phyloP scores from a whole-genome alignment of 2,888 invertebrate species.

The Drosophila multiciliata region DNA sequence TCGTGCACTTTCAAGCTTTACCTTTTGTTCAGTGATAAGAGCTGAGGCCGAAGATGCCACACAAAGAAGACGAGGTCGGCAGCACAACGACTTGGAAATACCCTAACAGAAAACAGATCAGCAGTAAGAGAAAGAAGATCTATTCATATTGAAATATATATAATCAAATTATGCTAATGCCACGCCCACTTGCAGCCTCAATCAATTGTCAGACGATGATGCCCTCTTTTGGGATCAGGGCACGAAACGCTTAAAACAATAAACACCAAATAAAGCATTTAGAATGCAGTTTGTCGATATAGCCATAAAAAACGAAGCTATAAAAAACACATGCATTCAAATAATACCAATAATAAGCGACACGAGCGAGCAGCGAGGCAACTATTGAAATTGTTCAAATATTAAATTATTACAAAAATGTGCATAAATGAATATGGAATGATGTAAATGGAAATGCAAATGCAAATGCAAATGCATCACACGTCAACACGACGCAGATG shows the following conservation, averaged over 20 bases:
- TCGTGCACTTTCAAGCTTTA: not conserved
- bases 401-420: constrained; percentile 66
- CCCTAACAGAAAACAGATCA: constrained; percentile 9
- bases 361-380: constrained; percentile 25
- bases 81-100: constrained; percentile 15
- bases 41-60: constrained; percentile 2
- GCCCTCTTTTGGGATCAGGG: constrained; percentile 64
- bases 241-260: constrained; percentile 67
- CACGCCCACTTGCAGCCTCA: constrained; percentile 34
- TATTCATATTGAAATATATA: not conserved
- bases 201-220: constrained; percentile 23
- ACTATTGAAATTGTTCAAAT: constrained; percentile 73
- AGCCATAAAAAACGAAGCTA: constrained; percentile 53
- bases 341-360: constrained; percentile 16
- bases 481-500: constrained; percentile 4
- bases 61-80: constrained; percentile 3
- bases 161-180: constrained; percentile 8
- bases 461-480: constrained; percentile 57
- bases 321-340: not conserved
- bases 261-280: constrained; percentile 77
- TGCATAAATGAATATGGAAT: constrained; percentile 67
- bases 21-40: constrained; percentile 30
- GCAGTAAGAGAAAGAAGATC: not conserved
- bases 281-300: constrained; percentile 55
- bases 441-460: constrained; percentile 60